Percentiles rank a stretch among this genome's conserved stretches.
Conservation (phyloP, 2,797 vertebrate genomes). For the Cichlasoma orientale region DNA sequence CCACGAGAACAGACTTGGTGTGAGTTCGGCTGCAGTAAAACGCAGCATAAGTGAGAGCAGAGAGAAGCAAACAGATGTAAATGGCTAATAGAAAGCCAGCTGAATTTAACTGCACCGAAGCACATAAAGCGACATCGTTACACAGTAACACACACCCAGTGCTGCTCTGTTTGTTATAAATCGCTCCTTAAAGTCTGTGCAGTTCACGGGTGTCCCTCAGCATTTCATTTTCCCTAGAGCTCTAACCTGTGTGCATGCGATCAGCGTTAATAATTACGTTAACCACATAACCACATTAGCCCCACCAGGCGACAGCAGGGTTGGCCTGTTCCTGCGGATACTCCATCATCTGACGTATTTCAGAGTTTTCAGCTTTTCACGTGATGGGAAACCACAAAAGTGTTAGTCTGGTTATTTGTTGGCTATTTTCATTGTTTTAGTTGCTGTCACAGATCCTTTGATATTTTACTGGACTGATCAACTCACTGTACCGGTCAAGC, state of each 20-base stretch:
- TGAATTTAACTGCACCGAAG: not conserved
- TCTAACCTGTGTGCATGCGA: not conserved
- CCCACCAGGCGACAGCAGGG: not conserved
- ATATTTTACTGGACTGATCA: not conserved
- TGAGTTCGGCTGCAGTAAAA: not conserved
- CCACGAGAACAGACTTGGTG: not conserved
- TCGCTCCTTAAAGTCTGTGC: not conserved
- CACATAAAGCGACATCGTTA: not conserved
- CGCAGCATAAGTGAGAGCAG: not conserved
- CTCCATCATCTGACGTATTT: too few species aligned
- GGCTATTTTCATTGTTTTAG: not conserved
- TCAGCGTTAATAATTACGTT: not conserved
- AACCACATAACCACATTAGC: not conserved
- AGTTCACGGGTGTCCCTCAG: not conserved
- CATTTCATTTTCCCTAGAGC: not conserved
- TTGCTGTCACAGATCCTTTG: not conserved
- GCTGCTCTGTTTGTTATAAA: not conserved
- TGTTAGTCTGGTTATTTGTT: not conserved
- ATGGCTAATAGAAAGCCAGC: too few species aligned
- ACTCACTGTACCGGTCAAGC: conserved; percentile 22
- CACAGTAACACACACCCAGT: not conserved
- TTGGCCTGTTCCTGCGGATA: not conserved
- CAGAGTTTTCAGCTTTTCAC: not conserved
- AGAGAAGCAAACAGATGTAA: not conserved
- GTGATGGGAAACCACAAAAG: not conserved